These are phyloP conservation scores for Tychaedon coryphoeus DNA, from an alignment of 2,113 vertebrate genomes.

Conservation along the genomic window DNA sequence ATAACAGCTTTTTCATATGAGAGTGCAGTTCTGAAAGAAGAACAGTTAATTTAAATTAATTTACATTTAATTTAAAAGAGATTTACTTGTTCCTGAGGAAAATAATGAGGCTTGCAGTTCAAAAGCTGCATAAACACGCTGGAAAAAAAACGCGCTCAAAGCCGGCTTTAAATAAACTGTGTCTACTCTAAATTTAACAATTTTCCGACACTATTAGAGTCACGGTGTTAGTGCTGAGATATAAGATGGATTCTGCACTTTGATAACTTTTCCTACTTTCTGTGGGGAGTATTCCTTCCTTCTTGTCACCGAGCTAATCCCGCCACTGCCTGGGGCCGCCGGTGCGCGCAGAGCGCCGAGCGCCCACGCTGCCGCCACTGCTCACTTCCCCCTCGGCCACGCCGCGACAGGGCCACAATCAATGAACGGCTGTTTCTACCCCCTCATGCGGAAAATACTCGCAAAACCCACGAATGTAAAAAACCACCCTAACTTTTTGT, in stretches of 20 bases:
- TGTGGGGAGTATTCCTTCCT: background rate
- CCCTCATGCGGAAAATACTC: background rate
- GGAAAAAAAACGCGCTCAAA: background rate
- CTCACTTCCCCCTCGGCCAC: rapidly evolving
- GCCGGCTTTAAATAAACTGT: background rate
- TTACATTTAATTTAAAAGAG: background rate
- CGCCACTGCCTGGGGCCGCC: too few relatives aligned
- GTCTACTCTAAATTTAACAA: background rate
- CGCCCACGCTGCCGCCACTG: background rate
- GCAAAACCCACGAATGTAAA: rapidly evolving
- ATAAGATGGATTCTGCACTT: background rate
- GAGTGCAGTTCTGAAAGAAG: background rate
- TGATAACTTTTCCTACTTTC: background rate
- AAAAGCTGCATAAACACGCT: background rate
- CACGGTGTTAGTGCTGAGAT: background rate
- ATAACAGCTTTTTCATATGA: background rate
- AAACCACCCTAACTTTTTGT: rapidly evolving
- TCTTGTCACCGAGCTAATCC: background rate
- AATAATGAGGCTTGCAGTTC: background rate
- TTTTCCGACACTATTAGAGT: background rate
- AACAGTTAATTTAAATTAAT: background rate
- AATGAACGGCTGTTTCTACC: background rate
- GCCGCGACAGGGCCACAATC: background rate
- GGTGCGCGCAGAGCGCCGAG: background rate
- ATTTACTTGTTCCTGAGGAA: background rate